These are phyloP conservation scores for Todiramphus saurophagus DNA, from an alignment of 2,113 vertebrate species.

Conservation along the genomic window DNA sequence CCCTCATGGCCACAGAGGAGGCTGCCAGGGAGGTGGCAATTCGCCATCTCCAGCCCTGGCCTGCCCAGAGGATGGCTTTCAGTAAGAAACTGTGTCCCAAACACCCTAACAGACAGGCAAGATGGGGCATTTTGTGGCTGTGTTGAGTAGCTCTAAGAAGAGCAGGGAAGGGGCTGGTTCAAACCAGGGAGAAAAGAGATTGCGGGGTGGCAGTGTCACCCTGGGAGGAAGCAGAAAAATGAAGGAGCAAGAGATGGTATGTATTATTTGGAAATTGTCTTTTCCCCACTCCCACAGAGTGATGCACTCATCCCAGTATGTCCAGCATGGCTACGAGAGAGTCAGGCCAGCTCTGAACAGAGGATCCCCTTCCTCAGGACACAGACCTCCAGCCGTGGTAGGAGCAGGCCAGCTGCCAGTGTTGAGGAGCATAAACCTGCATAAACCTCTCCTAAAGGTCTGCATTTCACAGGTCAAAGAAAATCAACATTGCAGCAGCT, in stretches of 20 bases:
- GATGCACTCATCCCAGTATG: rapidly evolving
- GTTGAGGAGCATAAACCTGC: not conserved
- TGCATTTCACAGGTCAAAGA: not conserved
- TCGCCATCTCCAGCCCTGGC: not conserved
- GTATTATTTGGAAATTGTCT: not conserved
- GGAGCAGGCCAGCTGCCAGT: not conserved
- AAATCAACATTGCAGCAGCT: not conserved
- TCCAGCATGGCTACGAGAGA: not conserved
- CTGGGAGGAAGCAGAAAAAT: not conserved
- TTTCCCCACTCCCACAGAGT: not conserved
- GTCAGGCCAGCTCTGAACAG: rapidly evolving
- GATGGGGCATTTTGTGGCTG: not conserved
- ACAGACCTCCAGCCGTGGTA: not conserved
- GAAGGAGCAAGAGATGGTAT: not conserved
- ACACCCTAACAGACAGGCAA: not conserved
- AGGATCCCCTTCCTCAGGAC: rapidly evolving
- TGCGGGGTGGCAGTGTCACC: not conserved
- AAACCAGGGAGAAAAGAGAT: not conserved
- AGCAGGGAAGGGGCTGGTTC: not conserved
- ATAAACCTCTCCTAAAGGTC: rapidly evolving
- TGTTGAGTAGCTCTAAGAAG: not conserved
- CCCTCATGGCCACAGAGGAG: rapidly evolving
- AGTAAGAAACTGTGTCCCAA: not conserved
- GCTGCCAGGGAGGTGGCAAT: not conserved
- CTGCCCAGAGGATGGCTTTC: not conserved